Evolutionary conservation across 2,113 vertebrate species (phyloP).

Genomic region (Excalfactoria chinensis): DNA sequence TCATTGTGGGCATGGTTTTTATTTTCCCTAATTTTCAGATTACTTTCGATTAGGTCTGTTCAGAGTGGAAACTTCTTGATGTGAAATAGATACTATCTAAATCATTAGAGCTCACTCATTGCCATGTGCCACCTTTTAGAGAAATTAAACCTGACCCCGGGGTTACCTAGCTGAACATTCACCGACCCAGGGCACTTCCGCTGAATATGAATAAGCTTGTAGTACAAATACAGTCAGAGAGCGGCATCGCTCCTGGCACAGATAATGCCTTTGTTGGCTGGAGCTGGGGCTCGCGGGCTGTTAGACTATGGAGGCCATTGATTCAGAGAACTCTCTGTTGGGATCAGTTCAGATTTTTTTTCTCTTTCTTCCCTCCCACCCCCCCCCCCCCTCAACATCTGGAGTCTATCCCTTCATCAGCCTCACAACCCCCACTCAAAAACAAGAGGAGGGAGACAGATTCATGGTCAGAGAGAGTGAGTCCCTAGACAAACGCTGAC

Average conservation of each 20-base stretch:
- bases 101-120: slow-evolving; percentile 91
- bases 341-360: slow-evolving; percentile 19
- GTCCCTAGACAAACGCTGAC: not conserved
- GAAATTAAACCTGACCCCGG: slow-evolving; percentile 86
- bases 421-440: slow-evolving; percentile 5
- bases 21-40: slow-evolving; percentile 89
- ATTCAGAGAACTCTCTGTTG: slow-evolving; percentile 64
- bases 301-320: slow-evolving; percentile 70
- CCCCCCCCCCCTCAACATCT: slow-evolving; percentile 72
- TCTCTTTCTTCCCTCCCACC: not conserved
- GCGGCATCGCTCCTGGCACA: slow-evolving; percentile 54
- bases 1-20: slow-evolving; percentile 83
- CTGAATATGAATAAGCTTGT: slow-evolving; percentile 83
- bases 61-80: slow-evolving; percentile 83
- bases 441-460: slow-evolving; percentile 22
- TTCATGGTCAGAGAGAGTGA: not conserved
- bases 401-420: slow-evolving; percentile 76
- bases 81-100: slow-evolving; percentile 98
- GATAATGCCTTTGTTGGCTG: slow-evolving; percentile 67
- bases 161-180: slow-evolving; percentile 88
- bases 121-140: slow-evolving; percentile 91
- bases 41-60: slow-evolving; percentile 86
- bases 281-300: not conserved
- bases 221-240: slow-evolving; percentile 71
- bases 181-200: slow-evolving; percentile 91